Evolutionary conservation across 2,797 vertebrate species (phyloP).

Genomic region (Galago senegalensis): DNA sequence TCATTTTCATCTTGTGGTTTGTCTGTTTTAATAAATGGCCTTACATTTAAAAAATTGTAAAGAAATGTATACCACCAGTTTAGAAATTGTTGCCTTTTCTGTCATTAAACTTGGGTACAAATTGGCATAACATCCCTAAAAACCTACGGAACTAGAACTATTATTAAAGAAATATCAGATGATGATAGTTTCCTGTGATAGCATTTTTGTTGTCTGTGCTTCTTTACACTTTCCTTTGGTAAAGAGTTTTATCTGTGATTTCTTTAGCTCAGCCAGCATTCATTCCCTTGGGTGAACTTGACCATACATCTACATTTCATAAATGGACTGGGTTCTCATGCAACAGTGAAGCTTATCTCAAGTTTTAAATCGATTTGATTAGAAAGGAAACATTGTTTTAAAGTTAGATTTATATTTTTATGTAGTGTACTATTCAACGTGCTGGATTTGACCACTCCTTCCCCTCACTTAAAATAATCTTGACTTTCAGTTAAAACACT

Average conservation of each 20-base stretch:
- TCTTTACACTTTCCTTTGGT: constrained; percentile 46
- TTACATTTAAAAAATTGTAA: constrained; percentile 79
- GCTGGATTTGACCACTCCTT: constrained; percentile 48
- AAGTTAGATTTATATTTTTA: constrained; percentile 59
- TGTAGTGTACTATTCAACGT: constrained; percentile 19
- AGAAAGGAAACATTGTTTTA: constrained; percentile 65
- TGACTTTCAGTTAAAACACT: constrained; percentile 9
- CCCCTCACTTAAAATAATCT: background rate
- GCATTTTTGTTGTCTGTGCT: constrained; percentile 16
- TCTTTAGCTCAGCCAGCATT: constrained; percentile 52
- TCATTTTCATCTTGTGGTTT: constrained; percentile 75
- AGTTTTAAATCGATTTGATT: constrained; percentile 64
- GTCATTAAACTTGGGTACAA: constrained; percentile 73
- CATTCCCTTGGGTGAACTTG: constrained; percentile 68
- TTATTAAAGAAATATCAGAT: constrained; percentile 61
- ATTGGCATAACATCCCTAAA: constrained; percentile 65
- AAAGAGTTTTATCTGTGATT: constrained; percentile 70
- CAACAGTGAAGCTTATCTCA: constrained; percentile 56
- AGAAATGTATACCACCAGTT: constrained; percentile 65
- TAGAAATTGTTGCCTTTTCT: constrained; percentile 78
- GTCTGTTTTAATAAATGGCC: constrained; percentile 81
- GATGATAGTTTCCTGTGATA: constrained; percentile 70
- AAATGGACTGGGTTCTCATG: constrained; percentile 64
- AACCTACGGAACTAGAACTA: constrained; percentile 50
- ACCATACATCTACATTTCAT: constrained; percentile 63